Base-by-base conservation (phyloP, 2,888 invertebrate species). In the Alviniconcha strummeri region DNA sequence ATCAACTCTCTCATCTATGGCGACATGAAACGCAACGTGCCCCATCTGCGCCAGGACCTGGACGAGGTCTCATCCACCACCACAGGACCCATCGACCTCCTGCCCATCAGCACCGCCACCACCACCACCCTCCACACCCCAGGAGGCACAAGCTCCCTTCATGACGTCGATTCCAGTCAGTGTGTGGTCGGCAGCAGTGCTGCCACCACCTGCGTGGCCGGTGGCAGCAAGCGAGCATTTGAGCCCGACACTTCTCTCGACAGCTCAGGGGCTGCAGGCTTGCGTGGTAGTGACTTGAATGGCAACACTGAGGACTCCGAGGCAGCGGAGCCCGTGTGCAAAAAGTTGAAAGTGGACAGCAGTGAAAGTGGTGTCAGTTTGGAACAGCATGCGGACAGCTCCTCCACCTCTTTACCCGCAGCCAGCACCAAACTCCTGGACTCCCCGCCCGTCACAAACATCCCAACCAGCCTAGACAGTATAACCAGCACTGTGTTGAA, bases 1-100 rank as follows among this genome's bases (percentile, higher is more conserved):
- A 95, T 96, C 76, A 95, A 95, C 87, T 94, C 94, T 15, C 89
- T 94, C 15, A 91, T 94, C 7, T 94, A 93, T 84, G 94, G 94
- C 19, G 94, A 94, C 86, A 94, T 93, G 6, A 94, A 94, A 88
- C 90, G 94, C 67, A 93, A 93, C 83, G 89, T 89, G 17, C 85
- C 90, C 52, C 90, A 89, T 85, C 90, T 90, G 71, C 88, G 87
- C 19, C 78, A 86, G 72, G 90, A 90, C n/a, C 89, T 89, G 19
- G 84, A 83, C 60, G 84, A 87, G 52, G 86, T 82, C n/a, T 81
- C 87, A 15, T 82, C 85, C 76, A 69, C 79, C 60, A 77, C 83
- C 71, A 74, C 74, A 8, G 79, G n/a, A 9, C 72, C 72, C 60
- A 36, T 57, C 71, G 57, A 56, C 11, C 56, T 55, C 56, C 84